A percentile compares a stretch with the other conserved stretches of the same genome.
Evolutionary conservation across 2,113 vertebrate genomes (phyloP).

Genomic region (Bothrops jararaca): DNA sequence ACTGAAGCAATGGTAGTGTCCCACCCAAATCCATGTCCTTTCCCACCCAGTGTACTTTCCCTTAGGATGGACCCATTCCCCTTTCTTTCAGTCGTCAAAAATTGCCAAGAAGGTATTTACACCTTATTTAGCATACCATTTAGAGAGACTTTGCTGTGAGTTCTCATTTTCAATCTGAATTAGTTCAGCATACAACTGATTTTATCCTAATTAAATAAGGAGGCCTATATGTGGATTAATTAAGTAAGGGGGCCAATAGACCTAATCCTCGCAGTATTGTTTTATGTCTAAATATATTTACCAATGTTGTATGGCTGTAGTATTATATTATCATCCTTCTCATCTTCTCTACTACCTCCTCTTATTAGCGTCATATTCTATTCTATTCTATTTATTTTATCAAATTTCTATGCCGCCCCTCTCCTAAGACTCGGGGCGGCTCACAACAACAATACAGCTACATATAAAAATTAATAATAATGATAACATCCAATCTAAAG

Average conservation of each 20-base stretch:
- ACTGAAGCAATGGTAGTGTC: background rate
- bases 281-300: too few species aligned
- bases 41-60: background rate
- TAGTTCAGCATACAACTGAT: background rate
- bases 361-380: background rate
- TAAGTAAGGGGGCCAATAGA: too few species aligned
- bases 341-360: background rate
- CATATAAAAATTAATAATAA: too few species aligned
- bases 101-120: background rate
- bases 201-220: background rate
- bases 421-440: too few species aligned
- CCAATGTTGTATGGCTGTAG: background rate
- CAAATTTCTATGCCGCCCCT: too few species aligned
- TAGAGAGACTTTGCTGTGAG: background rate
- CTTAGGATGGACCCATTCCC: background rate
- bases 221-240: background rate
- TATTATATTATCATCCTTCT: background rate
- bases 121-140: background rate
- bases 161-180: background rate
- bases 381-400: too few species aligned
- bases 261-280: too few species aligned
- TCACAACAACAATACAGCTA: too few species aligned
- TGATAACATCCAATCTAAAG: too few species aligned
- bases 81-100: background rate
- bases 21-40: background rate